Evolutionary conservation across 2,888 invertebrate species (phyloP), one percentile per base, ranked within the genome.

Genomic region (Amphipyra tragopoginis): DNA sequence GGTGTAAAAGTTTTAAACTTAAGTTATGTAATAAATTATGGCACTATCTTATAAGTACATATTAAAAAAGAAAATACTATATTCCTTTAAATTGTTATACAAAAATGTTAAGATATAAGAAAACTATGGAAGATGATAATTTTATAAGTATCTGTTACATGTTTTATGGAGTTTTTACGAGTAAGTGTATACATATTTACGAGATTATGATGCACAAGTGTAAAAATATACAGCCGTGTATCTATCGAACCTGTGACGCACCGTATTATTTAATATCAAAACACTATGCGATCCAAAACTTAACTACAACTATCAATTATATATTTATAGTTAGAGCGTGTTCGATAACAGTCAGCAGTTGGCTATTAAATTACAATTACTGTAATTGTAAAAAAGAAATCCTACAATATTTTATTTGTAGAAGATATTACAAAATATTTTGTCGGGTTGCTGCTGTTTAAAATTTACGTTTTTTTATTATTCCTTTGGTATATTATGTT

Each of bases 231-330:
- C 63, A 77, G 72, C 63, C 51, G 75, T 72, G 72, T 63, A 50
- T 42, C 72, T 73, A 61, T 65, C 52, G 68, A 70, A 65, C 50
- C 49, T 48, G 77, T 64, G 64, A 65, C 43, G 54, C 66, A 65
- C 66, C 68, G 64, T 72, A 63, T 56, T 73, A 75, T 75, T 56
- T 62, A 68, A 53, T 75, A 79, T 76, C 73, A 79, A 77, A 79
- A 79, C 77, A 78, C 80, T 79, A 79, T 75, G 77, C 78, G 61
- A 71, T 69, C 69, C 63, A 64, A 60, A 77, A 79, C 71, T 74
- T 74, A 76, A 58, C 66, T 79, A 79, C 66, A 9, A 53, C 47
- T 72, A 68, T 60, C 47, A 40, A 39, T 60, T 4, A 7, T 66
- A 55, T 55, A 64, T 57, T 44, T 62, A 58, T 59, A 59, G 14